phyloP scores from a whole-genome alignment of 2,797 vertebrate genomes.

The Oceanodroma leucorhoa region DNA sequence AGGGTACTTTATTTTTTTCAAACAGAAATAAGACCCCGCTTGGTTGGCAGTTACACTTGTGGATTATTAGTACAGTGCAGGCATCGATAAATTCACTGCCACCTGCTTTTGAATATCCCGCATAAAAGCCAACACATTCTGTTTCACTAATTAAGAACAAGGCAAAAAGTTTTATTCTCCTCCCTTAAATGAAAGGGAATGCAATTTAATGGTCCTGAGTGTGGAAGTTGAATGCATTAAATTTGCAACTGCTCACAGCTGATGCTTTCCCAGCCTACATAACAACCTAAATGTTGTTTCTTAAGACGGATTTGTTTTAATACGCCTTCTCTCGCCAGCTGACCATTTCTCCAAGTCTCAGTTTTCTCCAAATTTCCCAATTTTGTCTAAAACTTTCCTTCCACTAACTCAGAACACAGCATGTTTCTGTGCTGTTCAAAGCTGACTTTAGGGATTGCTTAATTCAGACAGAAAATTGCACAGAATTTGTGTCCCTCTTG shows the following conservation, averaged over 20 bases:
- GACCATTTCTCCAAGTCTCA: background rate
- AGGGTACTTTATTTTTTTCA: background rate
- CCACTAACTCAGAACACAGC: background rate
- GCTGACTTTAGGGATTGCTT: background rate
- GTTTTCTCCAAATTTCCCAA: slow-evolving; percentile 19
- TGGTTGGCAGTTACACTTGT: background rate
- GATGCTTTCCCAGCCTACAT: background rate
- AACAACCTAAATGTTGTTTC: background rate
- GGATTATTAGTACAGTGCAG: background rate
- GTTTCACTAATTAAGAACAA: background rate
- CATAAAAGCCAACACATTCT: background rate
- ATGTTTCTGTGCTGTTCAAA: slow-evolving; percentile 15
- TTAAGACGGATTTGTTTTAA: background rate
- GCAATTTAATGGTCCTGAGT: background rate
- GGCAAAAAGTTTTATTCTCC: background rate
- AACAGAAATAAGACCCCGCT: background rate
- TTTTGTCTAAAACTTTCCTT: slow-evolving; percentile 33
- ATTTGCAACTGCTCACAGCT: background rate
- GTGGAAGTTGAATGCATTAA: background rate
- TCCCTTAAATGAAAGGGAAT: background rate
- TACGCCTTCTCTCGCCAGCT: background rate
- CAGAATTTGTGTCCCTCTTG: background rate
- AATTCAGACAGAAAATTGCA: slow-evolving; percentile 20
- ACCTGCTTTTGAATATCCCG: background rate
- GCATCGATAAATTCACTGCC: rapidly evolving